Percentiles rank a stretch among this genome's conserved stretches.
Conservation (phyloP, 2,797 vertebrate species). For the Saxicola maurus region DNA sequence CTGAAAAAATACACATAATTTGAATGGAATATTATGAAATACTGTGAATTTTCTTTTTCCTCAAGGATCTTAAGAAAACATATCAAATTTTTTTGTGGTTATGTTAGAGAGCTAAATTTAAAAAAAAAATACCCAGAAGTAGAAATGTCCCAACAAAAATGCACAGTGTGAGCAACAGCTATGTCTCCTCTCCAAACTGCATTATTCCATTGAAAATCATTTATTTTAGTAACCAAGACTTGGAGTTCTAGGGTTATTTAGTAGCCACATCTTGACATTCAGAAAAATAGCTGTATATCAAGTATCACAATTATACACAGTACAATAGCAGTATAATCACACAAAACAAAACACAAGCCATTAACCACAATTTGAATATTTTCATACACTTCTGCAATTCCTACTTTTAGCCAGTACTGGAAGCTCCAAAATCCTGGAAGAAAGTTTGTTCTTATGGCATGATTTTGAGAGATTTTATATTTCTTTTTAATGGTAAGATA, state of each 20-base stretch:
- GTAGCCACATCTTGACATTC: slow-evolving; percentile 36
- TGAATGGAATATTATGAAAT: background rate
- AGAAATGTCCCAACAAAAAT: slow-evolving; percentile 13
- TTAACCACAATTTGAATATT: slow-evolving; percentile 33
- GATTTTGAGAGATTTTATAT: background rate
- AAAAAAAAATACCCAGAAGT: background rate
- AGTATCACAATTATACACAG: slow-evolving; percentile 21
- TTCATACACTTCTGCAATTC: background rate
- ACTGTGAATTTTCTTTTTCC: background rate
- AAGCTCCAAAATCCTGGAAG: background rate
- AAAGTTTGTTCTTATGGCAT: background rate
- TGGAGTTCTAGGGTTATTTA: slow-evolving; percentile 10
- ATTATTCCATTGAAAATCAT: slow-evolving; percentile 9
- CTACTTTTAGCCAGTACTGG: background rate
- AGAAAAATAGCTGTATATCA: slow-evolving; percentile 37
- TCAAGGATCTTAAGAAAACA: background rate
- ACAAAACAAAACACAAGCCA: slow-evolving; percentile 10
- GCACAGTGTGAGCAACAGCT: background rate
- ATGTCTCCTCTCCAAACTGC: background rate
- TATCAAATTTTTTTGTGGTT: background rate
- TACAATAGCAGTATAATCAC: background rate
- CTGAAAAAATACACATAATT: background rate
- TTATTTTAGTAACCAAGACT: background rate
- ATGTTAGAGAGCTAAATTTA: background rate
- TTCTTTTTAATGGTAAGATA: background rate